These are phyloP conservation scores for Pissodes strobi DNA, from an alignment of 1,140 invertebrate genomes.

Conservation along the genomic window DNA sequence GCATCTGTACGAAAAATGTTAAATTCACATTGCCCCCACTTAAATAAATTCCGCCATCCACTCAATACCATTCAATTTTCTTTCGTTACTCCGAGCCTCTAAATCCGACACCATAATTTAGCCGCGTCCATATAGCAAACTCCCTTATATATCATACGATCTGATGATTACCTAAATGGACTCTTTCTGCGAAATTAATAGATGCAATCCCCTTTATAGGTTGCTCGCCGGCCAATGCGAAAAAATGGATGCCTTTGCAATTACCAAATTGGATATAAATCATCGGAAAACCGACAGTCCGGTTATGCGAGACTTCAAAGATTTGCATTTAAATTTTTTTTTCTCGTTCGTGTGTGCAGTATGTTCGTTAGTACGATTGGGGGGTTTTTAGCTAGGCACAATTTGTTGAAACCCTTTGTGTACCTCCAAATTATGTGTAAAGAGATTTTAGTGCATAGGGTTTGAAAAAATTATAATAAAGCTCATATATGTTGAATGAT, in stretches of 20 bases:
- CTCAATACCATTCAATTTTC: no score
- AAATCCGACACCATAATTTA: no score
- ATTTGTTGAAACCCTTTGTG: no score
- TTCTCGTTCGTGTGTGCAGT: not conserved
- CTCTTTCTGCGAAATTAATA: conserved; percentile 29
- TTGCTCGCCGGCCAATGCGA: not conserved
- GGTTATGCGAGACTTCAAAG: conserved; percentile 11
- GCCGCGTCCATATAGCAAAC: not conserved
- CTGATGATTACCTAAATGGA: conserved; percentile 25
- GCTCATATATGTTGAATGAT: no score
- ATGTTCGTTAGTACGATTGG: conserved; percentile 21
- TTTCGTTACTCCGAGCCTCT: no score
- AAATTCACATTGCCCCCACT: no score
- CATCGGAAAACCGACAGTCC: conserved; percentile 27
- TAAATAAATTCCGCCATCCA: no score
- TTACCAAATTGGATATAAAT: conserved; percentile 33
- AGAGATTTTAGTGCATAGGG: no score
- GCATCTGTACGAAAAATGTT: no score
- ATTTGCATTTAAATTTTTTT: conserved; percentile 17
- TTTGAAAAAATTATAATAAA: no score
- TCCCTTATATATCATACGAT: not conserved
- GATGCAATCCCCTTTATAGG: conserved; percentile 22
- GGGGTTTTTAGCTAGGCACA: conserved; percentile 17
- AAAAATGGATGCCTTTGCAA: conserved; percentile 32
- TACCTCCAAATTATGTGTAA: no score